phyloP scores from a whole-genome alignment of 2,113 vertebrate genomes.

The Zosterops lateralis region DNA sequence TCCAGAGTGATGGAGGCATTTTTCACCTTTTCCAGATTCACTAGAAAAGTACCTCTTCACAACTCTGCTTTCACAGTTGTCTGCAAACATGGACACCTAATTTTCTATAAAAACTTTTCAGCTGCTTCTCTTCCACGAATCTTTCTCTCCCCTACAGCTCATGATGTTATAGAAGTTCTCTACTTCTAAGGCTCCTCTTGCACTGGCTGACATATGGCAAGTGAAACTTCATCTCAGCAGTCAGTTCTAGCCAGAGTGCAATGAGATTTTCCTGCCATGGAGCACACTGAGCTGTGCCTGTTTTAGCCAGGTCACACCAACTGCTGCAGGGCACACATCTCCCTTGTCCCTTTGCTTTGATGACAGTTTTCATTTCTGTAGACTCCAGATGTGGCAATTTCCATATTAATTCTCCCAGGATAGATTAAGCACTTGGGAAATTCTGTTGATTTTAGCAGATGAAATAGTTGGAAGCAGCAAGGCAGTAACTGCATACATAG shows the following conservation, averaged over 20 bases:
- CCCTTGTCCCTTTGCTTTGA: neutral
- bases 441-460: neutral
- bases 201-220: neutral
- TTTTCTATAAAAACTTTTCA: neutral
- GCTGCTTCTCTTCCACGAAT: neutral
- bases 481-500: neutral
- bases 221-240: neutral
- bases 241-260: neutral
- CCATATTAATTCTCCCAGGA: neutral
- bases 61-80: neutral
- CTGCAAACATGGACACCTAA: neutral
- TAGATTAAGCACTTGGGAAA: neutral
- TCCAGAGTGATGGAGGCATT: neutral
- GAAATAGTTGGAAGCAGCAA: neutral
- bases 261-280: neutral
- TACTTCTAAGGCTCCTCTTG: neutral
- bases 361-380: neutral
- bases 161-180: neutral
- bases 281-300: accelerated
- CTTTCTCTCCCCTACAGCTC: neutral
- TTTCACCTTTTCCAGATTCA: neutral
- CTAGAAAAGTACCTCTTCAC: neutral
- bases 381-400: neutral
- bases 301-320: neutral
- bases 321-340: neutral